These are phyloP conservation scores for Cebidichthys violaceus DNA, from an alignment of 2,113 vertebrate species.

Conservation along the genomic window DNA sequence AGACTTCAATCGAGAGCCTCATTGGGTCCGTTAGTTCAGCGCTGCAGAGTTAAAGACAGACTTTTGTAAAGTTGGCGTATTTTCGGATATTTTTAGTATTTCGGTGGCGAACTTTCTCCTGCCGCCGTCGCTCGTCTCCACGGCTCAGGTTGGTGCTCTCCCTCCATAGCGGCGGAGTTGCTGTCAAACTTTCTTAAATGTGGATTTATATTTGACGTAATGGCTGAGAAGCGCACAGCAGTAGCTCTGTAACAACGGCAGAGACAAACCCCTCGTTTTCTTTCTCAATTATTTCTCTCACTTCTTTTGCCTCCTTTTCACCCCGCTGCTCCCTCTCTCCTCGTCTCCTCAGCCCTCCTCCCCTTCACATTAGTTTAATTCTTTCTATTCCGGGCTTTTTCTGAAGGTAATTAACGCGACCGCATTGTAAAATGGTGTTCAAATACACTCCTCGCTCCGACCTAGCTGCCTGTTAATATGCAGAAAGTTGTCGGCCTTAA, in stretches of 20 bases:
- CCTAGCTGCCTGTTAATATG: conserved; percentile 29
- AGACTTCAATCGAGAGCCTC: not conserved
- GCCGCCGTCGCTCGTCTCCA: not conserved
- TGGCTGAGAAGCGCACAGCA: conserved; percentile 45
- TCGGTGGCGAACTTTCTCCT: not conserved
- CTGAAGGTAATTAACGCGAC: conserved; percentile 51
- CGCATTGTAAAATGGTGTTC: conserved; percentile 4
- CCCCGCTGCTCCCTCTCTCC: not conserved
- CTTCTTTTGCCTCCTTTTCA: not conserved
- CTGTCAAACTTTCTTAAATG: conserved; percentile 52
- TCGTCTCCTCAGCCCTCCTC: no score
- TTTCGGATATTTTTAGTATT: no score
- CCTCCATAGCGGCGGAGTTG: conserved; percentile 9
- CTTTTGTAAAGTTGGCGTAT: not conserved
- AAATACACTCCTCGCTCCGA: conserved; percentile 29
- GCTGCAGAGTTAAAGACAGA: not conserved
- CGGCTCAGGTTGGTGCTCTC: conserved; percentile 20
- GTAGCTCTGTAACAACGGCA: conserved; percentile 25
- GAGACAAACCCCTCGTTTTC: conserved; percentile 8
- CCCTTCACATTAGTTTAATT: conserved; percentile 38
- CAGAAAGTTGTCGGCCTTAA: conserved; percentile 51
- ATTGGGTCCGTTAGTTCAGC: not conserved
- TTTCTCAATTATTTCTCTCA: not conserved
- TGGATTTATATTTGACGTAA: conserved; percentile 62
- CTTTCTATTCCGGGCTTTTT: conserved; percentile 44